Evolutionary conservation across 2,113 vertebrate genomes (phyloP), one percentile per base, ranked within the genome.

Genomic region (Scolopax mira): DNA sequence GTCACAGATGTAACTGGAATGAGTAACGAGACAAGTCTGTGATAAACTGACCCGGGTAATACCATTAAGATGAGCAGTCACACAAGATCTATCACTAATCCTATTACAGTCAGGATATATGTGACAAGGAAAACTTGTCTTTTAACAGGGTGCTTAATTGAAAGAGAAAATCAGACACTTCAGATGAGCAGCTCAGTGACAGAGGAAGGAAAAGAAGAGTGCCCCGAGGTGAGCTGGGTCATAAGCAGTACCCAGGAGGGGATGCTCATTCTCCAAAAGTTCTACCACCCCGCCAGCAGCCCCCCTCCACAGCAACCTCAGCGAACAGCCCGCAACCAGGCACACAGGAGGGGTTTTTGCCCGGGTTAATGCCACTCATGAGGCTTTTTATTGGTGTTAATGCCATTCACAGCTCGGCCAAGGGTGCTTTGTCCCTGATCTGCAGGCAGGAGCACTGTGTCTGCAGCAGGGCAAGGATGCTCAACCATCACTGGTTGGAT

Each of bases 201-300:
- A 41, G 83, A 33, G 44, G 51, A 35, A 15, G 13, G 60, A 37
- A 5, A 15, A 16, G 60, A 37, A 5, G n/a, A 17, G 57, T 11
- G 41, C 18, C 46, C 33, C 4, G 3, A 18, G 7, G 16, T 39
- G 35, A 39, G 65, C 79, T 0, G 23, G 6, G 61, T 13, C 8
- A 13, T 30, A 42, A 60, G 67, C 2, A 1, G 16, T 16, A 10
- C 28, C 54, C 21, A 1, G 3, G 23, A 30, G 48, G 9, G 5
- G 23, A 31, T 37, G 62, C 46, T 39, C 25, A 5, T 23, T 13
- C 71, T 48, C 60, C 30, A n/a, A 30, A 83, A 27, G 31, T 58
- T 14, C 8, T 19, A 39, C 30, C 0, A 2, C 1, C 0, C 41
- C 1, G 11, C 41, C 70, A 49, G 13, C 1, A 1, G 15, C 18